Conservation (phyloP, 2,888 invertebrate genomes). For the Calameuta pallipes region DNA sequence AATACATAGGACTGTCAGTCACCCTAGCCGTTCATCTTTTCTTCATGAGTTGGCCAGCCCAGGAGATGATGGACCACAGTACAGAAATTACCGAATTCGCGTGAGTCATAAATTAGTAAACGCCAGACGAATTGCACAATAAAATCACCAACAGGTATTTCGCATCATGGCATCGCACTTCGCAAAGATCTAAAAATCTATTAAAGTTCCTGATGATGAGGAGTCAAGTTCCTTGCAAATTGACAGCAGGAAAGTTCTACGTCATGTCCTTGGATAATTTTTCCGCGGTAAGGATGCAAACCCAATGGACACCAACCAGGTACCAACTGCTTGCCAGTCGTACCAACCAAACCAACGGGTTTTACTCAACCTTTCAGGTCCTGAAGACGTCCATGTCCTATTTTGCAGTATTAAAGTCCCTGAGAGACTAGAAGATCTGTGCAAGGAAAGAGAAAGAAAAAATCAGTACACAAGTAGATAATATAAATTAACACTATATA, state of each 20-base stretch:
- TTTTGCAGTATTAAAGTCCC: slow-evolving; percentile 24
- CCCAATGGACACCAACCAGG: too few relatives aligned
- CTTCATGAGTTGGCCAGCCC: slow-evolving; percentile 30
- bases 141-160: slow-evolving; percentile 8
- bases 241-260: slow-evolving; percentile 45
- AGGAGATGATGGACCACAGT: slow-evolving; percentile 30
- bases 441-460: too few relatives aligned
- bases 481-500: too few relatives aligned
- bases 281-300: slow-evolving; percentile 37
- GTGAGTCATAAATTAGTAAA: slow-evolving; percentile 14
- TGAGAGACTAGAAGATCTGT: not conserved
- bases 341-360: too few relatives aligned
- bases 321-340: too few relatives aligned
- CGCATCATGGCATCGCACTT: slow-evolving; percentile 42
- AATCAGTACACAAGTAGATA: too few relatives aligned
- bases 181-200: slow-evolving; percentile 37
- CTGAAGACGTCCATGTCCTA: slow-evolving; percentile 27
- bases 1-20: slow-evolving; percentile 18
- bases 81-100: slow-evolving; percentile 18
- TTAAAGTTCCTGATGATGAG: slow-evolving; percentile 38
- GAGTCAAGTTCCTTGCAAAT: slow-evolving; percentile 36
- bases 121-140: not conserved
- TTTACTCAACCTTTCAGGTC: slow-evolving; percentile 13
- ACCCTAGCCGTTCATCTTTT: slow-evolving; percentile 29
- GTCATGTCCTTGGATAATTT: slow-evolving; percentile 44